A percentile compares a stretch with the other conserved stretches of the same genome.
Evolutionary conservation across 2,888 invertebrate genomes (phyloP).

Genomic region (Drosophila neonasuta): DNA sequence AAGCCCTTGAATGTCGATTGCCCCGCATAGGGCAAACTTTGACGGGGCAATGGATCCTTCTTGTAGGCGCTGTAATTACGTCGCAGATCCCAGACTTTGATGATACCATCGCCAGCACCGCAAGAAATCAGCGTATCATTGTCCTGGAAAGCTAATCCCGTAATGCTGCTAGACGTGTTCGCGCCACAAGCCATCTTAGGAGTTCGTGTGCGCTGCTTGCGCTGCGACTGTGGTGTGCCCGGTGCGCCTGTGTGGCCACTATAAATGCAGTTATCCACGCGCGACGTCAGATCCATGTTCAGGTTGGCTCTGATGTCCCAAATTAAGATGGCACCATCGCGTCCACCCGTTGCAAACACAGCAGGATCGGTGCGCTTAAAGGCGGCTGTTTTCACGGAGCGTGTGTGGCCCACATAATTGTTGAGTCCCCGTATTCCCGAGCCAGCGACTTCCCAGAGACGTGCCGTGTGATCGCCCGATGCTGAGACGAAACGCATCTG

Average conservation of each 20-base stretch:
- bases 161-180: slow-evolving; percentile 88
- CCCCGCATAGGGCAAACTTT: slow-evolving; percentile 89
- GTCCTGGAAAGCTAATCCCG: slow-evolving; percentile 92
- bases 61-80: slow-evolving; percentile 89
- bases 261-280: slow-evolving; percentile 88
- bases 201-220: slow-evolving; percentile 80
- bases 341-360: slow-evolving; percentile 93
- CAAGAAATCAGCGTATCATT: slow-evolving; percentile 90
- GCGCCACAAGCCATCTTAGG: slow-evolving; percentile 82
- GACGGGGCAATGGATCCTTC: slow-evolving; percentile 88
- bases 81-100: slow-evolving; percentile 94
- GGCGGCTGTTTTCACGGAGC: slow-evolving; percentile 91
- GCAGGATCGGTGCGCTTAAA: slow-evolving; percentile 87
- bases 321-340: slow-evolving; percentile 92
- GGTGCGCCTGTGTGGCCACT: slow-evolving; percentile 81
- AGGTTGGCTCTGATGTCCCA: slow-evolving; percentile 89
- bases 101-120: slow-evolving; percentile 92
- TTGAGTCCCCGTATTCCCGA: slow-evolving; percentile 83
- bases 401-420: slow-evolving; percentile 89
- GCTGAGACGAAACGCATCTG: slow-evolving; percentile 91
- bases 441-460: slow-evolving; percentile 89
- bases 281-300: slow-evolving; percentile 82
- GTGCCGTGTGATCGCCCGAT: slow-evolving; percentile 92
- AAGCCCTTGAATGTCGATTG: slow-evolving; percentile 87
- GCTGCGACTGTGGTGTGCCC: slow-evolving; percentile 84